Base-by-base conservation (phyloP, 2,888 invertebrate species). In the Thysanoteuthis rhombus region DNA sequence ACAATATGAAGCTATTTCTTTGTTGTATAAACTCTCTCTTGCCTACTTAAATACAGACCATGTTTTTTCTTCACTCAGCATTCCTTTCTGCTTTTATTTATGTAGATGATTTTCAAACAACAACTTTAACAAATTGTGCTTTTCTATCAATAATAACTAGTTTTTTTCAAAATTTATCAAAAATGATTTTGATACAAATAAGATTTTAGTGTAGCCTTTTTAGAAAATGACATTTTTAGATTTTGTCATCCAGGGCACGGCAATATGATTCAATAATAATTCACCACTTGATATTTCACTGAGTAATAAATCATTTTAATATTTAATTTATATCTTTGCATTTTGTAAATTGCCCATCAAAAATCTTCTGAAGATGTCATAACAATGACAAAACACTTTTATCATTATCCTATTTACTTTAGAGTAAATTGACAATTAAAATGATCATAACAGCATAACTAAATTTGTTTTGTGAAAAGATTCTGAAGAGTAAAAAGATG, bases 141-240 rank as follows among this genome's bases (percentile, higher is more conserved):
- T 75, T 75, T 75, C 75, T 75, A 75, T 75, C n/a, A 75, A n/a
- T 75, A 75, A n/a, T n/a, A 75, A n/a, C 36, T 75, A 75, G 75
- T 75, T 36, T 75, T 75, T n/a, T 75, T 36, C n/a, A 75, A 75
- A 75, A n/a, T 75, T 75, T n/a, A 75, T n/a, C 16, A 75, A 75
- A 75, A 75, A 75, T 75, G 75, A 75, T 75, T 75, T 36, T n/a
- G 36, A 75, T n/a, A 75, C n/a, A 75, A 75, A 75, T 75, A 75
- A 75, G n/a, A 75, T 75, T 75, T 75, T 75, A 75, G n/a, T 75
- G n/a, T 75, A 75, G 36, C 75, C 75, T 75, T 75, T 75, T 75
- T n/a, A 75, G n/a, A 75, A 75, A n/a, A 75, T 75, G 75, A 75
- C 75, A 75, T 75, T 75, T n/a, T n/a, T 75, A 75, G 75, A 75